Base-by-base conservation (phyloP, 2,797 vertebrate genomes). In the Pseudochirops cupreus region DNA sequence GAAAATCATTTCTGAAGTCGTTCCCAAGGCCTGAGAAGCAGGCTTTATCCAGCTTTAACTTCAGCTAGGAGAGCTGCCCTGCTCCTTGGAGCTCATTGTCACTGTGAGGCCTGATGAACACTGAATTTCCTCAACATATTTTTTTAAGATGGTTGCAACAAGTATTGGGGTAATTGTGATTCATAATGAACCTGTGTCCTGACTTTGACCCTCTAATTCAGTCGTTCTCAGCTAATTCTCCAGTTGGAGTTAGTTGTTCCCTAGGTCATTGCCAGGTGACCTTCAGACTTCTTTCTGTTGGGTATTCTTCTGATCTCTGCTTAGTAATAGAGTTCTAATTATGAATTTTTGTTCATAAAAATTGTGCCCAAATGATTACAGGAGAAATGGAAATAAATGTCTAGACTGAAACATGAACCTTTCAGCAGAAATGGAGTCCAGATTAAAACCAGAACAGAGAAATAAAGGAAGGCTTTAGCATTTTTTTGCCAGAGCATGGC, bases 111-210 rank as follows among this genome's bases (percentile, higher is more conserved):
- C 92, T 26, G 56, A 1, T 62, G 93, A 93, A 56, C 57, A 93
- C 90, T 91, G 11, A 29, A 50, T 10, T 94, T 39, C 31, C n/a
- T 39, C 39, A 92, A 18, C n/a, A 59, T 54, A 62, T 54, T 39
- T 62, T 91, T 56, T 93, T 57, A 91, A 58, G 91, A 16, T 54
- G 90, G 67, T 74, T 93, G 55, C 52, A n/a, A n/a, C 54, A 56
- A 93, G n/a, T 54, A 54, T 9, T 52, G 91, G 2, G 2, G 39
- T 28, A 50, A 24, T 5, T n/a, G 59, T 5, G 12, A 50, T 74
- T 55, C n/a, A 95, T 82, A 3, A 11, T 13, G 67, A 91, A 54
- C 87, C 46, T n/a, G 91, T 53, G 1, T n/a, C 74, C 7, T 5
- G 54, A 50, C 56, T 26, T 55, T 39, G 50, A 58, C 2, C 18